Conservation (phyloP, 2,888 invertebrate genomes). For the Nephrotoma appendiculata region DNA sequence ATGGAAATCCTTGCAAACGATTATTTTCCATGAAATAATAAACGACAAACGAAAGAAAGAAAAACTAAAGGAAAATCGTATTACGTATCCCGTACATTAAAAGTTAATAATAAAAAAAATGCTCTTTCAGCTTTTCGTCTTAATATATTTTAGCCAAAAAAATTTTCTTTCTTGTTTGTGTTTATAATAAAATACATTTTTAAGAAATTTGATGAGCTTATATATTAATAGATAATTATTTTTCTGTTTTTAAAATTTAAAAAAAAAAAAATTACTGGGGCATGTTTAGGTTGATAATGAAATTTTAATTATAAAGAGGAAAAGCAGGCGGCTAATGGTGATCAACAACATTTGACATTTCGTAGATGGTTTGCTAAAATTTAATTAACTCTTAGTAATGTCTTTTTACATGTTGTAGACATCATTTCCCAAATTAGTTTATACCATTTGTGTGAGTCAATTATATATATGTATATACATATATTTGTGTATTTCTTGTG, state of each 20-base stretch:
- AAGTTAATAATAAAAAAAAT: background rate
- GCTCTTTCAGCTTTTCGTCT: background rate
- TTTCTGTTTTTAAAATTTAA: background rate
- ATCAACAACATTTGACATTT: background rate
- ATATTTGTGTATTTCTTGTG: background rate
- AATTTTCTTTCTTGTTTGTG: background rate
- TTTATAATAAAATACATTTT: background rate
- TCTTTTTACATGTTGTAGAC: background rate
- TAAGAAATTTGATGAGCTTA: background rate
- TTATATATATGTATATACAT: too few relatives aligned
- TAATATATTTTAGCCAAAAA: background rate
- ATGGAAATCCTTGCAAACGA: background rate
- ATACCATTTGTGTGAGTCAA: background rate
- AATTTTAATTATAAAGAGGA: background rate
- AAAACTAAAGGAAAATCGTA: background rate
- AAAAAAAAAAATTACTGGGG: background rate
- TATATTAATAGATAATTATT: background rate
- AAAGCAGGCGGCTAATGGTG: background rate
- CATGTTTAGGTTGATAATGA: background rate
- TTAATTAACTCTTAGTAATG: background rate
- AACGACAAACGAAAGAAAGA: background rate
- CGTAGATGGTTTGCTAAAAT: background rate
- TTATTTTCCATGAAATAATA: background rate
- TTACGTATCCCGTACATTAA: background rate
- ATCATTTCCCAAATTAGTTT: background rate